Evolutionary conservation across 2,797 vertebrate genomes (phyloP).

Genomic region (Epinephelus coioides): DNA sequence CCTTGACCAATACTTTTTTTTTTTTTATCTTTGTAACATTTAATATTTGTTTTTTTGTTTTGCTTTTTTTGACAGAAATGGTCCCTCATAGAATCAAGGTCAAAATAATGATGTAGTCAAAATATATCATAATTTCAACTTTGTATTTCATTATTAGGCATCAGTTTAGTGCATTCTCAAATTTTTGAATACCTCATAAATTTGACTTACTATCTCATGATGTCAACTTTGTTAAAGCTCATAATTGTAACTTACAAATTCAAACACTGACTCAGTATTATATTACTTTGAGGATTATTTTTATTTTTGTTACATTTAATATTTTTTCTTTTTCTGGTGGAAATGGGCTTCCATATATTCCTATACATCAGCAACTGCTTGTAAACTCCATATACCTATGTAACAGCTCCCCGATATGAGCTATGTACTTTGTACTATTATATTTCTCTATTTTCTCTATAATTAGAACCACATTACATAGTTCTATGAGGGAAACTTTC

Average conservation of each 20-base stretch:
- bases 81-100: no score
- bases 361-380: neutral
- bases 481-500: neutral
- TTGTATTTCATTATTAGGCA: no score
- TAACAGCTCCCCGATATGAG: neutral
- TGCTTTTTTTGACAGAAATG: neutral
- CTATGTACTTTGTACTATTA: neutral
- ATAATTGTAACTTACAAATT: neutral
- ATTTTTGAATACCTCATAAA: neutral
- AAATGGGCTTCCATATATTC: neutral
- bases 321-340: neutral
- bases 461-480: neutral
- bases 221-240: neutral
- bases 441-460: neutral
- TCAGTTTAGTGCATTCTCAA: neutral
- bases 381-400: neutral
- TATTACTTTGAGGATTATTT: no score
- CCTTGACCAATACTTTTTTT: no score
- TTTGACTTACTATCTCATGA: neutral
- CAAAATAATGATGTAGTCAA: no score
- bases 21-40: neutral
- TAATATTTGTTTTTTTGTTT: neutral
- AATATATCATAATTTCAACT: no score
- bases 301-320: neutral
- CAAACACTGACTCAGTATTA: neutral